These are phyloP conservation scores for Bubo blakistoni DNA, from an alignment of 2,113 vertebrate genomes.

Conservation along the genomic window DNA sequence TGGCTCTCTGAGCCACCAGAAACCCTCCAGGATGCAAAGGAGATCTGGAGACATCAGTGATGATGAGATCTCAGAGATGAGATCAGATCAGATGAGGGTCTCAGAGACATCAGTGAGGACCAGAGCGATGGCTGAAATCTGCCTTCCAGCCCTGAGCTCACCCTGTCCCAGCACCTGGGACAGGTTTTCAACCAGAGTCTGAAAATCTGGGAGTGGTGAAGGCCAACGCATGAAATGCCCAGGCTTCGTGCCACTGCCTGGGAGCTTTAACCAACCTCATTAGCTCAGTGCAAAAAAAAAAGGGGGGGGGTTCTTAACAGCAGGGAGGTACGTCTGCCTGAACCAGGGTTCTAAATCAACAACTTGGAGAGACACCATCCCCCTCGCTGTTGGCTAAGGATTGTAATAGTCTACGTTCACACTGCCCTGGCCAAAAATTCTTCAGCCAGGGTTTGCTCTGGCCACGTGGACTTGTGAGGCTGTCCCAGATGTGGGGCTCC, in stretches of 20 bases:
- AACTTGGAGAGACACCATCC: no score
- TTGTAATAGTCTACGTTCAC: no score
- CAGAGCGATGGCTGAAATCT: background rate
- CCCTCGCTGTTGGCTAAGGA: no score
- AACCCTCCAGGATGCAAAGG: background rate
- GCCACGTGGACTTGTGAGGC: accelerated
- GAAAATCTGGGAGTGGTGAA: background rate
- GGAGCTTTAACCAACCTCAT: background rate
- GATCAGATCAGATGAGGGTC: no score
- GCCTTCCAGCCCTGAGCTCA: background rate
- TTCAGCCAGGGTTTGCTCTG: background rate
- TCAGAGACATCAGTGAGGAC: background rate
- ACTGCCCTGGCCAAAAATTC: background rate
- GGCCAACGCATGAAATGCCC: background rate
- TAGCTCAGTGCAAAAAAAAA: background rate
- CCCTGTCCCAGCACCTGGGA: accelerated
- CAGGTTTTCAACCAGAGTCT: background rate
- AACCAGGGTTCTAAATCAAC: background rate
- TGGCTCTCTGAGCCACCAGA: background rate
- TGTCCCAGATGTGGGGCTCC: background rate
- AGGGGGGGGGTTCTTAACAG: background rate
- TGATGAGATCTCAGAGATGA: no score
- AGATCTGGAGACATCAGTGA: background rate
- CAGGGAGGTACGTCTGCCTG: background rate
- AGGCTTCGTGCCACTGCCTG: background rate